Evolutionary conservation across 2,113 vertebrate genomes (phyloP), one percentile per base, ranked within the genome.

Genomic region (Ariopsis seemanni): DNA sequence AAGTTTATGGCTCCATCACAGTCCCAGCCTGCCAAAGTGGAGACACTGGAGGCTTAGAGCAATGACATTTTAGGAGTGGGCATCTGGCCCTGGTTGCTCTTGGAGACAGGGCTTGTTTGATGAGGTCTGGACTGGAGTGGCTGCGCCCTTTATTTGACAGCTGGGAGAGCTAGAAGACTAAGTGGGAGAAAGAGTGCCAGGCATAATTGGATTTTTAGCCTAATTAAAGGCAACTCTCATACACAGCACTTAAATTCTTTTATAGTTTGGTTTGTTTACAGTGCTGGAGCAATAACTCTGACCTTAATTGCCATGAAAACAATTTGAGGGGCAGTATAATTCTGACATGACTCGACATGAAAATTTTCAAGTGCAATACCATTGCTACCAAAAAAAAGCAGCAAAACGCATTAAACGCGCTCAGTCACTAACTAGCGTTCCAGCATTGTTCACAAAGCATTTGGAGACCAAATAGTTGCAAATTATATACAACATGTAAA

Each of bases 1-100:
- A 90, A 87, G 88, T 88, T 89, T 89, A 87, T 85, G 85, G 67
- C 88, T 89, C 60, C 83, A 89, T 87, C 82, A 81, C 30, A 71
- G 83, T 85, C 83, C 42, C 67, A 60, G 55, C 25, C 77, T 69
- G 84, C 85, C 85, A 86, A 81, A 86, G 80, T 71, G 52, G 83
- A 88, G 69, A 81, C 79, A 77, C 48, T 85, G 60, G 85, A 87
- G 83, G 81, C 88, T 88, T 74, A 86, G 60, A 85, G 83, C 60
- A 88, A 86, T 87, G 88, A 90, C 88, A 91, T 90, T 91, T 88
- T 90, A 87, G 81, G 75, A 90, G 86, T 88, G 86, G 89, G 87
- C 78, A 87, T 60, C 17, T 63, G 75, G 82, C 77, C 27, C 48
- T 63, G 86, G 52, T 88, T 89, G 89, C 77, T 82, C 85, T 85